phyloP scores from a whole-genome alignment of 2,888 invertebrate species.

The Hyposoter dolosus region DNA sequence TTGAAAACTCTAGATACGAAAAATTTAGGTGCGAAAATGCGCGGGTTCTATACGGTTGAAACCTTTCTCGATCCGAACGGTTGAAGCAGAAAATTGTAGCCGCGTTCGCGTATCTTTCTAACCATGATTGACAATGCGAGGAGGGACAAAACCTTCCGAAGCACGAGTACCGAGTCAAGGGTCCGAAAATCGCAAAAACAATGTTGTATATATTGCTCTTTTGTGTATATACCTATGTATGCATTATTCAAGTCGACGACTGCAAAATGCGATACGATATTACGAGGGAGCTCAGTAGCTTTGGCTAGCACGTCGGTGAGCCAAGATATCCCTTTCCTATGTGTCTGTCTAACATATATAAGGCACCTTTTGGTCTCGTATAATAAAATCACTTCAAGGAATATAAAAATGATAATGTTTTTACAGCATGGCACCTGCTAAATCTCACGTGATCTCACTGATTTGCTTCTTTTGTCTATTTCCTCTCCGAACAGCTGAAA shows the following conservation, averaged over 20 bases:
- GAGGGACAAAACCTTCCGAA: background rate
- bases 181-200: background rate
- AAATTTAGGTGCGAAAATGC: background rate
- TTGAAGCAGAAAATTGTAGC: slow-evolving; percentile 13
- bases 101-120: no score
- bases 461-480: background rate
- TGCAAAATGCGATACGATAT: slow-evolving; percentile 63
- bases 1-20: background rate
- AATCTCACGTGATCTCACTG: background rate
- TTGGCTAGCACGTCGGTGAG: slow-evolving; percentile 28
- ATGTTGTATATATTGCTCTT: background rate
- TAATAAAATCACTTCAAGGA: slow-evolving; percentile 47
- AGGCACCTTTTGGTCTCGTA: slow-evolving; percentile 27
- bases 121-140: slow-evolving; percentile 11
- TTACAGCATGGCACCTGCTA: background rate
- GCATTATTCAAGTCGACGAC: slow-evolving; percentile 54
- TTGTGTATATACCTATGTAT: slow-evolving; percentile 11
- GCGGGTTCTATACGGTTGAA: background rate
- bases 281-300: slow-evolving; percentile 43
- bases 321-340: slow-evolving; percentile 47
- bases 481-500: background rate
- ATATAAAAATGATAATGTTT: slow-evolving; percentile 30
- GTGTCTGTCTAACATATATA: slow-evolving; percentile 2
- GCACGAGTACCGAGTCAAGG: background rate
- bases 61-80: background rate